phyloP scores from a whole-genome alignment of 2,113 vertebrate genomes.

The Pseudorhombus dupliciocellatus region DNA sequence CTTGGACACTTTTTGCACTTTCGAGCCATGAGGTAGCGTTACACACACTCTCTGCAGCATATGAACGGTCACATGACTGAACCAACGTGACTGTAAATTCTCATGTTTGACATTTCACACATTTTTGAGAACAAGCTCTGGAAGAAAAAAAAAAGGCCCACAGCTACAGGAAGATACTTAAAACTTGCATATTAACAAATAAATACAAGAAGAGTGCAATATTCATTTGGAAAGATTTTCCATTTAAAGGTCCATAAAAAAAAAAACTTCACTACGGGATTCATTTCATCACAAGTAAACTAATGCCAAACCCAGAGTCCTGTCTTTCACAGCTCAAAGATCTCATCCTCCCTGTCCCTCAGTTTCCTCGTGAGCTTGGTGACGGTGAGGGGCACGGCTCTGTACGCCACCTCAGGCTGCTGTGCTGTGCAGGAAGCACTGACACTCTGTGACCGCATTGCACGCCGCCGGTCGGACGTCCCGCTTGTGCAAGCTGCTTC shows the following conservation, averaged over 20 bases:
- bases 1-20: not conserved
- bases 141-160: not conserved
- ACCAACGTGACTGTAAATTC: conserved; percentile 13
- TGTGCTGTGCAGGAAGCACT: conserved; percentile 48
- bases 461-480: conserved; percentile 28
- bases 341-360: conserved; percentile 88
- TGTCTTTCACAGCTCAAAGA: conserved; percentile 86
- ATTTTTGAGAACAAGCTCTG: not conserved
- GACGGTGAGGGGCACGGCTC: conserved; percentile 82
- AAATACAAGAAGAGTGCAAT: conserved; percentile 29
- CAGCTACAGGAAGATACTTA: not conserved
- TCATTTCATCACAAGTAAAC: not conserved
- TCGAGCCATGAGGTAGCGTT: not conserved
- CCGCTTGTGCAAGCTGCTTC: conserved; percentile 64
- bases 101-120: conserved; percentile 15
- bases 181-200: conserved; percentile 15
- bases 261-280: not conserved
- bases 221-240: not conserved
- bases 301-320: not conserved
- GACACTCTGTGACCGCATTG: conserved; percentile 47
- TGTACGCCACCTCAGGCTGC: conserved; percentile 56
- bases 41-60: conserved; percentile 7
- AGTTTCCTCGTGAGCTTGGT: conserved; percentile 82
- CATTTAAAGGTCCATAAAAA: not conserved
- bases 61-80: conserved; percentile 28